Conservation (phyloP, 2,888 invertebrate species). For the Phortica magna region DNA sequence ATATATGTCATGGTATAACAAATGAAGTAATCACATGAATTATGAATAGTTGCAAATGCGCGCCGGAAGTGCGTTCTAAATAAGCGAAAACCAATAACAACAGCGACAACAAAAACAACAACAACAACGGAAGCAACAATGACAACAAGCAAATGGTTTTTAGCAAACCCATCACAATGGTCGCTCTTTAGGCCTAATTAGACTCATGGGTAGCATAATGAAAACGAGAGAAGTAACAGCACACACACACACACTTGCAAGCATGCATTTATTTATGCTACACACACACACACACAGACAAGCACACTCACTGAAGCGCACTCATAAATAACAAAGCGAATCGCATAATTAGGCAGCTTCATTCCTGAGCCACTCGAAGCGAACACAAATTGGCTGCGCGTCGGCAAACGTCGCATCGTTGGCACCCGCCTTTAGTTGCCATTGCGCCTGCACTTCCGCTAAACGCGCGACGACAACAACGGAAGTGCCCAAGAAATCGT, state of each 20-base stretch:
- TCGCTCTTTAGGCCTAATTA: conserved; percentile 67
- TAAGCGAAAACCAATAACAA: conserved; percentile 39
- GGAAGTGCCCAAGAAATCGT: conserved; percentile 32
- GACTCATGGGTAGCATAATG: conserved; percentile 61
- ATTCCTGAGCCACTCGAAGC: conserved; percentile 57
- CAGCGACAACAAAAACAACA: conserved; percentile 42
- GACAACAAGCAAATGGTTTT: conserved; percentile 25
- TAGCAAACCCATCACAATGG: conserved; percentile 55
- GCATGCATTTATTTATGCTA: too few relatives aligned
- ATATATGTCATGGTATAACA: too few relatives aligned
- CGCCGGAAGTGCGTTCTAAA: not conserved
- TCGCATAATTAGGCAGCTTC: conserved; percentile 67
- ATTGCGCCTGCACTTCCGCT: conserved; percentile 43
- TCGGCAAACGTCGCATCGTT: too few relatives aligned
- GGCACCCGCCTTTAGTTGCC: conserved; percentile 11
- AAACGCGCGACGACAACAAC: conserved; percentile 16
- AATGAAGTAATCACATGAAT: conserved; percentile 37
- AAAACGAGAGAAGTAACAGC: conserved; percentile 31
- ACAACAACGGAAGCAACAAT: not conserved
- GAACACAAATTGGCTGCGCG: conserved; percentile 69
- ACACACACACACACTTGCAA: conserved; percentile 21
- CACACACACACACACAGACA: conserved; percentile 13
- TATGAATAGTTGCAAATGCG: conserved; percentile 42
- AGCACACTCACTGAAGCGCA: not conserved
- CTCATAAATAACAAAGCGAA: conserved; percentile 47